Conservation (phyloP, 2,797 vertebrate species). For the Coluber constrictor region DNA sequence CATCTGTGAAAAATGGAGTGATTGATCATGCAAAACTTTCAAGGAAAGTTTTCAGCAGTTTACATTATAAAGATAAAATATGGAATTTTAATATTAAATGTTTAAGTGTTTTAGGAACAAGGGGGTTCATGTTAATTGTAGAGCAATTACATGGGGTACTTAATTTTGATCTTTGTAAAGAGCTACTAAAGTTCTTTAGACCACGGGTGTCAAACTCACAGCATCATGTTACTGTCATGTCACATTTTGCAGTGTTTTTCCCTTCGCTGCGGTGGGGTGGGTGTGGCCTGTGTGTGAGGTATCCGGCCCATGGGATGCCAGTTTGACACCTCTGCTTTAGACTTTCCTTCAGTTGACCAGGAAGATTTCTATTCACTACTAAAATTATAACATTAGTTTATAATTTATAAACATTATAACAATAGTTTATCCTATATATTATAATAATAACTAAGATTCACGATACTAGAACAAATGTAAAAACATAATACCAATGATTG, state of each 20-base stretch:
- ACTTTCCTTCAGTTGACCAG: not conserved
- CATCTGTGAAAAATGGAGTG: not conserved
- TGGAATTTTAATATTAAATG: not conserved
- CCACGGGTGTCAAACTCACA: too few relatives aligned
- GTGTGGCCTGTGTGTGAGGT: too few relatives aligned
- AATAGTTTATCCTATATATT: not conserved
- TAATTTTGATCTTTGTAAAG: not conserved
- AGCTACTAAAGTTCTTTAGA: not conserved
- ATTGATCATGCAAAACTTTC: not conserved
- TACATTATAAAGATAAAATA: not conserved
- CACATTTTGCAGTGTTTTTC: too few relatives aligned
- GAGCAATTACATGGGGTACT: not conserved
- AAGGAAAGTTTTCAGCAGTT: not conserved
- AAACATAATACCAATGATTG: not conserved
- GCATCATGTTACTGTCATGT: too few relatives aligned
- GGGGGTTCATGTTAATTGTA: not conserved
- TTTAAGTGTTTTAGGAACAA: not conserved
- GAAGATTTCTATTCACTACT: not conserved
- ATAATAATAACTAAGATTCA: not conserved
- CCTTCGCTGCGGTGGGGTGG: too few relatives aligned
- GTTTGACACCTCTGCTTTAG: too few relatives aligned
- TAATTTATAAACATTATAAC: not conserved
- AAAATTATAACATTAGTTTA: not conserved
- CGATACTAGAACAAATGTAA: not conserved
- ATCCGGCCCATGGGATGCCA: too few relatives aligned